phyloP scores from a whole-genome alignment of 30 jellyfish, hydroid and myxozoan genomes.

The Clytia hemisphaerica region DNA sequence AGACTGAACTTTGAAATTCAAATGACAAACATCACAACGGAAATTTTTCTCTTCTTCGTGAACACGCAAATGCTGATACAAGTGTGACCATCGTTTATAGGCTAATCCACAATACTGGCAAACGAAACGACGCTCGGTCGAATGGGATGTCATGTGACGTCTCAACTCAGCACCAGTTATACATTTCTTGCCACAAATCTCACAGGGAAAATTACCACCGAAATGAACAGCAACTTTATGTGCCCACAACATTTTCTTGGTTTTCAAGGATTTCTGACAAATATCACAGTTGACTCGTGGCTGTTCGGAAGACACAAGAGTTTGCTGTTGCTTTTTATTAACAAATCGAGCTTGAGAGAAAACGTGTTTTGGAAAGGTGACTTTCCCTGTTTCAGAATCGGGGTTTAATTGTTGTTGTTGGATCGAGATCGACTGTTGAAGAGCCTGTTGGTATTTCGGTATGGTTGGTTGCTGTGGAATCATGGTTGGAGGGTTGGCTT shows the following conservation, averaged over 20 bases:
- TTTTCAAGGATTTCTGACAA: conserved; percentile 30
- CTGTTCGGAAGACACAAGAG: conserved; percentile 17
- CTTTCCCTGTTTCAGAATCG: conserved; percentile 36
- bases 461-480: conserved; percentile 8
- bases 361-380: conserved; percentile 43
- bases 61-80: conserved; percentile 37
- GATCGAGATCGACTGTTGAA: conserved; percentile 32
- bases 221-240: conserved; percentile 45
- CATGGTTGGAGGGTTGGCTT: conserved; percentile 30
- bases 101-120: conserved; percentile 46
- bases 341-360: conserved; percentile 40
- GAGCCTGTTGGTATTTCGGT: conserved; percentile 40
- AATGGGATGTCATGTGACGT: conserved; percentile 46
- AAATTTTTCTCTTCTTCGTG: conserved; percentile 45
- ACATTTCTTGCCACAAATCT: conserved; percentile 43
- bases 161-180: conserved; percentile 43
- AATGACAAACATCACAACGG: conserved; percentile 43
- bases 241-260: conserved; percentile 47
- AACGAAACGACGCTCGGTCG: conserved; percentile 34
- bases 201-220: conserved; percentile 45
- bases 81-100: conserved; percentile 40
- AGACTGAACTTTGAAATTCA: conserved; percentile 34
- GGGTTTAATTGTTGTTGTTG: conserved; percentile 19
- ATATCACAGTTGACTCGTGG: conserved; percentile 35
- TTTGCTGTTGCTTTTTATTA: conserved; percentile 42